A percentile compares a stretch with the other conserved stretches of the same genome.
phyloP scores from a whole-genome alignment of 2,888 invertebrate species.

The Electrophaes corylata region DNA sequence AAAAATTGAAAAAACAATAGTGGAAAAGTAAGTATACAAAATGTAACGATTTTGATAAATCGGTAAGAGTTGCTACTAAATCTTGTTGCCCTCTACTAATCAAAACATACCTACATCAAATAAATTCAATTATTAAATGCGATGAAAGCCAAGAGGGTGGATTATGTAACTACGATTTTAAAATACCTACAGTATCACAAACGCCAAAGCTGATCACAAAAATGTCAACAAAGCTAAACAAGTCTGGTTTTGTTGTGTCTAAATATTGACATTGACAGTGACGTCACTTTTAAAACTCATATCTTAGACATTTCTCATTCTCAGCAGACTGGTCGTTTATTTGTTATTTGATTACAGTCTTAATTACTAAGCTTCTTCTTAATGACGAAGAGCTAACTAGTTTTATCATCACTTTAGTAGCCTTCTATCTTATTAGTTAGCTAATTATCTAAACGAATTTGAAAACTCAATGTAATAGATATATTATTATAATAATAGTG shows the following conservation, averaged over 20 bases:
- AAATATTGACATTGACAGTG: constrained; percentile 27
- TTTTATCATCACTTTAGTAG: background rate
- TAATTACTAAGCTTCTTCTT: constrained; percentile 7
- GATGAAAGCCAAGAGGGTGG: no score
- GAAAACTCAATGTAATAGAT: no score
- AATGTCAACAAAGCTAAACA: background rate
- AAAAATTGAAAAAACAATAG: no score
- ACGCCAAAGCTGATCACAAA: background rate
- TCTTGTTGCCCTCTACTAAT: no score
- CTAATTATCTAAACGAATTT: no score
- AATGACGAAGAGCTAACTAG: background rate
- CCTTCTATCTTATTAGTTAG: background rate
- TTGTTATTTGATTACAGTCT: constrained; percentile 23
- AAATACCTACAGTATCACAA: background rate
- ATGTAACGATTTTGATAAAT: no score
- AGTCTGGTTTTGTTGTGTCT: background rate
- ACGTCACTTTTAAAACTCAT: constrained; percentile 34
- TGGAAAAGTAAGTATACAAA: no score
- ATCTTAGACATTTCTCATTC: constrained; percentile 39
- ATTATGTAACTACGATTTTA: no score
- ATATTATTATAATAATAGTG: no score
- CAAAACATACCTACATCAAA: no score
- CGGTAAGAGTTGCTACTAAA: no score
- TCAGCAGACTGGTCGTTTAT: constrained; percentile 25
- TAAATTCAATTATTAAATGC: no score